Evolutionary conservation across 2,113 vertebrate species (phyloP).

Genomic region (Peromyscus maniculatus): DNA sequence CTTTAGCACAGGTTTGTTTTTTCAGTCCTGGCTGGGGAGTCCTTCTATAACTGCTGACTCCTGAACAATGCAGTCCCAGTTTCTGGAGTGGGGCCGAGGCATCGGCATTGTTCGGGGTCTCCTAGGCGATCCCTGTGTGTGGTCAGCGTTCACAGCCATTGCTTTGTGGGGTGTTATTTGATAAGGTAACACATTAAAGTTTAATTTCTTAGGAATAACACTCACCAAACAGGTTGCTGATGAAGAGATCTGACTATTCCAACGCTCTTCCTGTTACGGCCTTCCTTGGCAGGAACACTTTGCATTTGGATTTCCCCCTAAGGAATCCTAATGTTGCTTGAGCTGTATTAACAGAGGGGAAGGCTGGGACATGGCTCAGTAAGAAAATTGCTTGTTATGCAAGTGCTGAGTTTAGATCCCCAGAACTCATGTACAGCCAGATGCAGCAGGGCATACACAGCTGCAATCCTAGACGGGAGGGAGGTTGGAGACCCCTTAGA

Average conservation of each 20-base stretch:
- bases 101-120: background rate
- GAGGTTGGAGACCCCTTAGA: background rate
- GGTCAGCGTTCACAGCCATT: background rate
- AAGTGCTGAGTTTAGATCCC: background rate
- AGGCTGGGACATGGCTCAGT: background rate
- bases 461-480: background rate
- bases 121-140: background rate
- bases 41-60: background rate
- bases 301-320: background rate
- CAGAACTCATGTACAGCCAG: background rate
- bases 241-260: background rate
- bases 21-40: background rate
- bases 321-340: background rate
- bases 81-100: background rate
- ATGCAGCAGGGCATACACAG: background rate
- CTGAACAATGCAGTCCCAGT: background rate
- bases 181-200: background rate
- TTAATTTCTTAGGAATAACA: constrained; percentile 27
- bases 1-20: background rate
- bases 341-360: background rate
- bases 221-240: background rate
- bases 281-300: background rate
- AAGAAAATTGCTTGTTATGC: background rate
- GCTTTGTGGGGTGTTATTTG: background rate
- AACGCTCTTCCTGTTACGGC: background rate